Conservation (phyloP, 2,113 vertebrate genomes). For the Pseudorectes ferrugineus region DNA sequence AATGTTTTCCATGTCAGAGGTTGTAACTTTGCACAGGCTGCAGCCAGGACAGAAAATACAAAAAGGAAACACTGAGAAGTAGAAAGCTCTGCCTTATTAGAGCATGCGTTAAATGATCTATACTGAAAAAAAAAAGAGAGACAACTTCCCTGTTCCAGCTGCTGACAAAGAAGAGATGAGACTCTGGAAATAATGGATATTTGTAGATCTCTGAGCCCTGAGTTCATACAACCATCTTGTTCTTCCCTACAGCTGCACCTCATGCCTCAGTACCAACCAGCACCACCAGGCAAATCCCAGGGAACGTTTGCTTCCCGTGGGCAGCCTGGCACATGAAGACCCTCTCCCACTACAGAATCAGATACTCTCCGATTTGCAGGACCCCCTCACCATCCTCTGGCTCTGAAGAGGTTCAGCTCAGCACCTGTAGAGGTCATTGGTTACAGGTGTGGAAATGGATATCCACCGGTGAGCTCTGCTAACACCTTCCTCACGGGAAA, state of each 20-base stretch:
- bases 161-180: background rate
- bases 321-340: background rate
- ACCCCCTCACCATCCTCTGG: background rate
- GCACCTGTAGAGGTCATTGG: background rate
- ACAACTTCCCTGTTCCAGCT: background rate
- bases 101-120: background rate
- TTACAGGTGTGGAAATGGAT: background rate
- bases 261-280: background rate
- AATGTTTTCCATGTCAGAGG: background rate
- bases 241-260: background rate
- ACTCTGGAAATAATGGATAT: background rate
- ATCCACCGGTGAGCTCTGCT: background rate
- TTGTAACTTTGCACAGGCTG: background rate
- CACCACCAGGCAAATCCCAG: background rate
- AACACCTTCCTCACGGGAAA: background rate
- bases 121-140: background rate
- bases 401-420: background rate
- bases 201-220: background rate
- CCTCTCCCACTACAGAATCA: background rate
- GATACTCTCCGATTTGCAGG: background rate
- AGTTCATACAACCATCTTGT: background rate
- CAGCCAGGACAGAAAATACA: background rate
- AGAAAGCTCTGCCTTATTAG: background rate
- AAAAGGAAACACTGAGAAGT: background rate
- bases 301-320: fast-evolving